Evolutionary conservation across 2,888 invertebrate species (phyloP).

Genomic region (Apodemia mormo): DNA sequence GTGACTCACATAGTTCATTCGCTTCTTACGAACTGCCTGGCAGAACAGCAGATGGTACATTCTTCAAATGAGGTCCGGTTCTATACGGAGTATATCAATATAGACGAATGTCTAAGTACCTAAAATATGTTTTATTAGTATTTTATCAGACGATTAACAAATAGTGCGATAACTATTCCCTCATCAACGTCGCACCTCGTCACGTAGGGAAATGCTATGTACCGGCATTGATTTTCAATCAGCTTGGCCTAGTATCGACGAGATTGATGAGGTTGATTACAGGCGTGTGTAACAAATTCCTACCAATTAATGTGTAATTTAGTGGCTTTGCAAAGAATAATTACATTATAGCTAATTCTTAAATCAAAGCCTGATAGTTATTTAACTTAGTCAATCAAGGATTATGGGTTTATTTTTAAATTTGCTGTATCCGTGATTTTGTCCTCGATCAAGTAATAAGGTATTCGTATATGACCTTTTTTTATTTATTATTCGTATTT

Average conservation of each 20-base stretch:
- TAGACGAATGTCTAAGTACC: too few relatives aligned
- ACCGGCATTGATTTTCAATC: constrained; percentile 30
- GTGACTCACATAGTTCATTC: too few relatives aligned
- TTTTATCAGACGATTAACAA: not conserved
- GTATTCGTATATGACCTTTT: too few relatives aligned
- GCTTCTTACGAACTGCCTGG: too few relatives aligned
- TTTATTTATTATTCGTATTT: too few relatives aligned
- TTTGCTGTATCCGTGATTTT: too few relatives aligned
- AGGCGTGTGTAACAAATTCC: constrained; percentile 1
- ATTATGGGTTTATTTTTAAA: not conserved
- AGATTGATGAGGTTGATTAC: constrained; percentile 15
- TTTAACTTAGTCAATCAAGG: not conserved
- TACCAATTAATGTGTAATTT: constrained; percentile 19
- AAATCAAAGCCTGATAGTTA: not conserved
- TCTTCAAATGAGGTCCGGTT: too few relatives aligned
- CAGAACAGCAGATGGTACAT: too few relatives aligned
- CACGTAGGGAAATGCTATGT: constrained; percentile 32
- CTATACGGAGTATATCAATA: too few relatives aligned
- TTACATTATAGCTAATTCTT: not conserved
- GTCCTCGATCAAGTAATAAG: too few relatives aligned
- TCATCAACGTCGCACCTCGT: constrained; percentile 27
- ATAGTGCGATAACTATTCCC: not conserved
- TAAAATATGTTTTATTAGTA: too few relatives aligned
- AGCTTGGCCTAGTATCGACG: constrained; percentile 14
- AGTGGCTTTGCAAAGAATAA: constrained; percentile 6